Conservation (phyloP, 2,113 vertebrate genomes). For the western clawed frog (Xenopus tropicalis) region DNA sequence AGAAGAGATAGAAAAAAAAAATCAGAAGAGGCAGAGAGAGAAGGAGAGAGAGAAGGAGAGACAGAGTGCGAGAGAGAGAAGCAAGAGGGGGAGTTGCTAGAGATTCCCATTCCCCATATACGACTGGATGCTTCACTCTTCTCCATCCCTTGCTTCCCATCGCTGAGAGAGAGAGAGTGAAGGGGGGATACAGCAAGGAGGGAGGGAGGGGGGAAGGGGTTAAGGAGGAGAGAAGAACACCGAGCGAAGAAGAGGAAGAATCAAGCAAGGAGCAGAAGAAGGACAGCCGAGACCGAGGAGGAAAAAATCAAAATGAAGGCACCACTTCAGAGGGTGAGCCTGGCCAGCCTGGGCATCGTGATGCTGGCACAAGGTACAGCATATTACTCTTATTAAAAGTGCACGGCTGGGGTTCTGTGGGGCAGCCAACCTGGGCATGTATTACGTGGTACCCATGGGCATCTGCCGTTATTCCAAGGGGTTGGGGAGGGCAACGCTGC, state of each 20-base stretch:
- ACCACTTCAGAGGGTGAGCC: slow-evolving; percentile 35
- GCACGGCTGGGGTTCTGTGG: too few species aligned
- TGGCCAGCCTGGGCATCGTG: slow-evolving; percentile 13
- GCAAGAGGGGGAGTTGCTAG: background rate
- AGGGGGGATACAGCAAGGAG: slow-evolving; percentile 21
- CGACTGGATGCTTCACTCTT: slow-evolving; percentile 8
- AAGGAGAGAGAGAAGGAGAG: background rate
- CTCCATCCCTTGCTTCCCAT: slow-evolving; percentile 20
- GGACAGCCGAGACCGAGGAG: slow-evolving; percentile 8
- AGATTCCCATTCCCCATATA: slow-evolving; percentile 29
- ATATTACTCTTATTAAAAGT: background rate
- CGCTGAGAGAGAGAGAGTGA: slow-evolving; percentile 8
- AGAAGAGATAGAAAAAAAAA: slow-evolving; percentile 7
- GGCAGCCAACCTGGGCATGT: background rate
- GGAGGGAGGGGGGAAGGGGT: slow-evolving; percentile 37
- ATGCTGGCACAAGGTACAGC: slow-evolving; percentile 38
- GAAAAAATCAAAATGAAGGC: slow-evolving; percentile 31
- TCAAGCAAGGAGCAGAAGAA: slow-evolving; percentile 3
- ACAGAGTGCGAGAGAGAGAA: slow-evolving; percentile 8
- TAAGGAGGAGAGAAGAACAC: slow-evolving; percentile 17
- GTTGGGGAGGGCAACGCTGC: background rate
- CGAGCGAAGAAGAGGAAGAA: slow-evolving; percentile 1
- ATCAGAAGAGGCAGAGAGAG: background rate
- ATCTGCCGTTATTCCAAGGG: background rate
- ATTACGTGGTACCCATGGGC: background rate